Percentiles rank a stretch among this genome's conserved stretches.
Conservation (phyloP, 2,797 vertebrate species). For the Rachycentron canadum region DNA sequence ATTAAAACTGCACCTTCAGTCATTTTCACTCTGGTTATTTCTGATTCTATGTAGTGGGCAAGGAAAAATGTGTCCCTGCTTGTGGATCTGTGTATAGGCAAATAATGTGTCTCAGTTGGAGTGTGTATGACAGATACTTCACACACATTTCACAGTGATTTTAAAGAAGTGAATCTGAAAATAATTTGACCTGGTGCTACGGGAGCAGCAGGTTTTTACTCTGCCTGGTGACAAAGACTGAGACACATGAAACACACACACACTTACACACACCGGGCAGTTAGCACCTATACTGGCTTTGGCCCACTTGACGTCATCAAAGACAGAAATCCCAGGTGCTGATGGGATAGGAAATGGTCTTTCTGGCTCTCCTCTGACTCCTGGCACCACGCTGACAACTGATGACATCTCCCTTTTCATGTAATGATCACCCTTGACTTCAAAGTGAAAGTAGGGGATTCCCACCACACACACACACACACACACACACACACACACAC, state of each 20-base stretch:
- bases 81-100: neutral
- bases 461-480: conserved; percentile 60
- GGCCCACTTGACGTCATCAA: conserved; percentile 67
- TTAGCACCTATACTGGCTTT: conserved; percentile 50
- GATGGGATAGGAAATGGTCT: conserved; percentile 70
- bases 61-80: too few relatives aligned
- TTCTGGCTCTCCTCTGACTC: conserved; percentile 40
- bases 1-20: neutral
- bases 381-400: conserved; percentile 74
- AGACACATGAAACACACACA: conserved; percentile 38
- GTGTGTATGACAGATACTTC: neutral
- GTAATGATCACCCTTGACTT: conserved; percentile 73
- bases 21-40: neutral
- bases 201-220: conserved; percentile 32
- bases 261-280: conserved; percentile 30
- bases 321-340: conserved; percentile 64
- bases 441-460: conserved; percentile 79
- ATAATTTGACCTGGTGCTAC: neutral
- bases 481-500: conserved; percentile 41
- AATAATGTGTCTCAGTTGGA: neutral
- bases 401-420: conserved; percentile 73
- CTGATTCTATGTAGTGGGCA: neutral
- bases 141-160: conserved; percentile 16
- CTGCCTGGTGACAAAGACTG: conserved; percentile 39
- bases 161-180: conserved; percentile 19